These are phyloP conservation scores for Rhagoletis zephyria DNA, from an alignment of 1,140 invertebrate species.

Conservation along the genomic window DNA sequence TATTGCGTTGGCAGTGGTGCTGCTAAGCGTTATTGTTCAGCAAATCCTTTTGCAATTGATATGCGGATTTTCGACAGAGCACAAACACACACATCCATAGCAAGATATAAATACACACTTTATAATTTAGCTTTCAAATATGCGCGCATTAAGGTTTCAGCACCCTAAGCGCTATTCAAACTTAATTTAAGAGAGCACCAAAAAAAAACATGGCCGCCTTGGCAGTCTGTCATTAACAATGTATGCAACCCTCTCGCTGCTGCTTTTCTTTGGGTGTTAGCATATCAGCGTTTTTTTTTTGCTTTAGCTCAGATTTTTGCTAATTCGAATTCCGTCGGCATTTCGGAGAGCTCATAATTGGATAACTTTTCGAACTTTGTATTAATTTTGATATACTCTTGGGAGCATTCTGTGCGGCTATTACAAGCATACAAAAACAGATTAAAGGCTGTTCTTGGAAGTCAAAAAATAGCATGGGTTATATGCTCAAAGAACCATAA, in stretches of 20 bases:
- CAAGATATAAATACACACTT: neutral
- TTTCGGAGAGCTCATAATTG: constrained; percentile 24
- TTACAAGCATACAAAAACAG: too few species aligned
- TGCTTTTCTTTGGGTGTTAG: neutral
- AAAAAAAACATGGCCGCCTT: neutral
- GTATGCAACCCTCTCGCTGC: neutral
- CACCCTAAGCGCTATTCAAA: constrained; percentile 23
- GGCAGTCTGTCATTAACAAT: neutral
- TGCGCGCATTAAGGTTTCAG: neutral
- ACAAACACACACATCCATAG: neutral
- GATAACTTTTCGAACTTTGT: neutral
- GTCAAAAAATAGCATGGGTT: too few species aligned
- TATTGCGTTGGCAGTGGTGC: neutral
- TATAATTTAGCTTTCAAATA: too few species aligned
- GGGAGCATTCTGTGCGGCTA: neutral
- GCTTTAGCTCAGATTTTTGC: neutral
- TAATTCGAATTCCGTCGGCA: neutral
- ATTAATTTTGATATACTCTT: neutral
- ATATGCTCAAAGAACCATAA: too few species aligned
- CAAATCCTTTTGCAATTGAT: constrained; percentile 8
- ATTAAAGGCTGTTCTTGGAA: too few species aligned
- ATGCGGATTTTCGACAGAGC: neutral
- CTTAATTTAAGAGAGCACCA: neutral
- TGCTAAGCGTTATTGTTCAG: neutral
- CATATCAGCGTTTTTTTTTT: neutral